Base-by-base conservation (phyloP, 1,140 invertebrate genomes). In the Brachionus koreanus region DNA sequence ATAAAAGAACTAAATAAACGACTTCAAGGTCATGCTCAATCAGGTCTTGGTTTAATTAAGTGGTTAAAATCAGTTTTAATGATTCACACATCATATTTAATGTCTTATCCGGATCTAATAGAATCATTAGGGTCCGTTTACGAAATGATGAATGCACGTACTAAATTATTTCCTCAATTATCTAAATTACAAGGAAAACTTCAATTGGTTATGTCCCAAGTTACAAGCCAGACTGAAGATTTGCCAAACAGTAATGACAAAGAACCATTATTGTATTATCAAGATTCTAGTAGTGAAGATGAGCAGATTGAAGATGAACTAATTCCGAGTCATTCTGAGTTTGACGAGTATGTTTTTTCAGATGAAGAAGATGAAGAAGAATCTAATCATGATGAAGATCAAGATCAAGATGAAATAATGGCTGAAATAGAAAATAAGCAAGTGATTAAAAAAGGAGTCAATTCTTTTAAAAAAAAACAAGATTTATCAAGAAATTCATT, bases 61-160 rank as follows among this genome's bases (percentile, higher is more conserved):
- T 88, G 87, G 87, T 67, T 87, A 10, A 87, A 87, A 75, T 83
- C 83, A 0, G 83, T 88, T 6, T 77, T 88, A 12, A 85, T 85
- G 16, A 84, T 86, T 12, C 87, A 87, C 82, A 86, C 85, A 46
- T 87, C 87, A 1, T 87, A 87, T 83, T 82, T 88, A 13, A 87
- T 87, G 83, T 86, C 87, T 85, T 85, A 86, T 83, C 86, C 87
- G 25, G 86, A 88, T 43, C 84, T 88, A 16, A 84, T 87, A 13
- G 85, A 86, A 12, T 85, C 84, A 6, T 83, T 88, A 6, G 85
- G 85, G 72, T 72, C 83, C 6, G 79, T 88, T 42, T 87, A 88
- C 83, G 86, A 86, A 83, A 85, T 87, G 83, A 86, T 87, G 84
- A 86, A 87, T 57, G 84, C 84, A 2, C 79, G 87, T 19, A 84